Conservation (phyloP, 2,888 invertebrate species). For the Carpatolechia fugitivella region DNA sequence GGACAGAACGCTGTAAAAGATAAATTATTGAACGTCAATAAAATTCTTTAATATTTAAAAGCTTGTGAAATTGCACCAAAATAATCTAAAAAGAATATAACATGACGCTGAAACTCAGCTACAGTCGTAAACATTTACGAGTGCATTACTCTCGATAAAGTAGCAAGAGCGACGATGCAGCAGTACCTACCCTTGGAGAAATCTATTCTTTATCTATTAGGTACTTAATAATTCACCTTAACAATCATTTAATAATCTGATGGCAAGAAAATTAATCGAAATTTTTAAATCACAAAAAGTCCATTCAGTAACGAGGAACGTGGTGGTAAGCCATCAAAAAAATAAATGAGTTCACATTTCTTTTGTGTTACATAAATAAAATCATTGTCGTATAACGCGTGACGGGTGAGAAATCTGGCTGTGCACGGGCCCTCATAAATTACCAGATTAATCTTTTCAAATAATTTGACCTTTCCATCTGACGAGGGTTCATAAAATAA, state of each 20-base stretch:
- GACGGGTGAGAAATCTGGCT: conserved; percentile 65
- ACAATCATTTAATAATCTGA: too few species aligned
- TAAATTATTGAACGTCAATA: conserved; percentile 56
- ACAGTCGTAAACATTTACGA: conserved; percentile 73
- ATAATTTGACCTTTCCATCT: conserved; percentile 78
- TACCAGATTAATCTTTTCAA: conserved; percentile 78
- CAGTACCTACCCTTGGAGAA: conserved; percentile 34
- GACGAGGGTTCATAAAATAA: conserved; percentile 80
- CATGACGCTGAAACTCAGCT: conserved; percentile 57
- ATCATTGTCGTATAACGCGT: conserved; percentile 60
- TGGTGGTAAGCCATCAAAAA: conserved; percentile 33
- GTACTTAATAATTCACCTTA: too few species aligned
- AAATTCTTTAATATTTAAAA: conserved; percentile 43
- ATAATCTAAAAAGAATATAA: conserved; percentile 57
- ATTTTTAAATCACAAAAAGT: conserved; percentile 33
- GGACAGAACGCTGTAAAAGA: conserved; percentile 48
- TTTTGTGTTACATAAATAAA: conserved; percentile 49
- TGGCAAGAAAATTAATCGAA: conserved; percentile 20
- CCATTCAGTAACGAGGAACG: conserved; percentile 24
- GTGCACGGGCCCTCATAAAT: conserved; percentile 70
- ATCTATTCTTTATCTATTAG: conserved; percentile 42
- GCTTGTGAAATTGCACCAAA: conserved; percentile 33
- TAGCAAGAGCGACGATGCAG: conserved; percentile 53
- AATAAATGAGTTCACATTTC: conserved; percentile 41
- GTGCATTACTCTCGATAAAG: conserved; percentile 70